Evolutionary conservation across 2,888 invertebrate genomes (phyloP), one percentile per base, ranked within the genome.

Genomic region (Parnassius mnemosyne): DNA sequence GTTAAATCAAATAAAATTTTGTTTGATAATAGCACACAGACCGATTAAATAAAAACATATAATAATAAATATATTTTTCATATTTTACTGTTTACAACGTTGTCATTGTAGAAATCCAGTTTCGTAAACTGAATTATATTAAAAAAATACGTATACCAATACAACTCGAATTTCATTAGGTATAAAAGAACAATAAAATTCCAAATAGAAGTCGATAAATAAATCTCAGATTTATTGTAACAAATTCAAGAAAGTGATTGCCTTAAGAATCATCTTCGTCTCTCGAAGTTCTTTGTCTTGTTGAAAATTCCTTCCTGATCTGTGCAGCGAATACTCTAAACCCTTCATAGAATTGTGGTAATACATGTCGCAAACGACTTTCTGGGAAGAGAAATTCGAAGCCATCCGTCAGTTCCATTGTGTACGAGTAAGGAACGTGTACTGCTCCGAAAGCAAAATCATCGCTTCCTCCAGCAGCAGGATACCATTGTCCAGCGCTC

Each of bases 381-480:
- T 85, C 93, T 0, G 97, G 97, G 67, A 95, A 91, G 1, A 94
- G 76, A 76, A 97, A 97, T 10, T 96, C 87, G 13, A 71, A 72
- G 2, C 90, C 92, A 42, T 92, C 88, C 0, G 94, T 94, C 16
- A 94, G 78, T 76, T 94, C 94, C 80, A 94, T 88, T 0, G 94
- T 94, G 66, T 93, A 94, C 0, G 93, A 87, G 65, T 93, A 89
- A 0, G 92, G 89, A 1, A 93, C 83, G 0, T 91, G 92, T 1
- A 84, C 87, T 0, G 82, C 91, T 0, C 89, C 93, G 73, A 92
- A 92, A 0, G 93, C 92, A 78, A 87, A 94, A 71, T 94, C 94
- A 68, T 93, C 93, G 71, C 94, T 94, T 3, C 93, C 93, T 0
- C 94, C 94, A 12, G 94, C 92, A 0, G 94, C 93, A 0, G 93